Percentiles rank a stretch among this genome's conserved stretches.
These are phyloP conservation scores for Oxycera nigricornis DNA, from an alignment of 2,888 invertebrate species.

Conservation along the genomic window DNA sequence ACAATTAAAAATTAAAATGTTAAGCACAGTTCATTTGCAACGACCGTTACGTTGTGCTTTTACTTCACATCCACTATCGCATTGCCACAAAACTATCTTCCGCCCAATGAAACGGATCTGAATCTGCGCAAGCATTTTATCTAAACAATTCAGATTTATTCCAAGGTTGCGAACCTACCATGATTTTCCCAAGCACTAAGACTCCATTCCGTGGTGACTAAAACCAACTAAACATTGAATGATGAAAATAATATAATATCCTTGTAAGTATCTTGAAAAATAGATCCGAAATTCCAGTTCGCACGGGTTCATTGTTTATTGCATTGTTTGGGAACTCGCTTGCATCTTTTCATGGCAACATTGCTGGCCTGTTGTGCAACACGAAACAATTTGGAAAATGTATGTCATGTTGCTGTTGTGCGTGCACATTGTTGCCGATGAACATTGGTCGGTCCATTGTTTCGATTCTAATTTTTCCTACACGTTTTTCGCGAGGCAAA, in stretches of 20 bases:
- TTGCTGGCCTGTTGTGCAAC: slow-evolving; percentile 11
- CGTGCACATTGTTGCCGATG: not conserved
- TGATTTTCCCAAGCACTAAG: slow-evolving; percentile 3
- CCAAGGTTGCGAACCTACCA: not conserved
- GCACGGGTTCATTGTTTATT: slow-evolving; percentile 32
- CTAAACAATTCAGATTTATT: not conserved
- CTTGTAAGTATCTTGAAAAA: slow-evolving; percentile 17
- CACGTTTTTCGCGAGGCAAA: not conserved
- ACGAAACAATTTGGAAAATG: not conserved
- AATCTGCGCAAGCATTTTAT: too few species aligned
- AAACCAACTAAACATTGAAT: not conserved
- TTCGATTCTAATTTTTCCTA: not conserved
- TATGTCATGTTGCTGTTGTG: slow-evolving; percentile 9
- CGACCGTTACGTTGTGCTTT: too few species aligned
- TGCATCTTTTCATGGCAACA: slow-evolving; percentile 4
- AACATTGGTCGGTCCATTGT: slow-evolving; percentile 7
- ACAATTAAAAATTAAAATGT: too few species aligned
- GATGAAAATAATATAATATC: not conserved
- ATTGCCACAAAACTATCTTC: too few species aligned
- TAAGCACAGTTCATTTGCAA: too few species aligned
- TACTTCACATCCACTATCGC: too few species aligned
- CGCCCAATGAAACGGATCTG: too few species aligned
- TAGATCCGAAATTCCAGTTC: not conserved
- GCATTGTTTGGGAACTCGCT: not conserved
- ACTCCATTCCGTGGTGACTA: not conserved